Evolutionary conservation across 2,888 invertebrate genomes (phyloP).

Genomic region (Tricholauxania praeusta): DNA sequence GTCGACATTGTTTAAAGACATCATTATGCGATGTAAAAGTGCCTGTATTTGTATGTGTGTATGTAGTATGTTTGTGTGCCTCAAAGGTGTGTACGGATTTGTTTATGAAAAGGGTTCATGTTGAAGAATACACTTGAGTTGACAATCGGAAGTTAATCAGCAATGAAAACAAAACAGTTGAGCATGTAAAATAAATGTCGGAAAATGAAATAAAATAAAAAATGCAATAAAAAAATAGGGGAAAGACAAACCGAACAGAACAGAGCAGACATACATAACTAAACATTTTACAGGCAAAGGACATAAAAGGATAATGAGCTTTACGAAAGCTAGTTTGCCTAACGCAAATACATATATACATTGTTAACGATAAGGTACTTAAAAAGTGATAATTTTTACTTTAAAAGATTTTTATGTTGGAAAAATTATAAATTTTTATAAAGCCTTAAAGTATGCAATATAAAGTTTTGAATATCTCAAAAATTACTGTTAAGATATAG

Average conservation of each 20-base stretch:
- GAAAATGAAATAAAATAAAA: conserved; percentile 10
- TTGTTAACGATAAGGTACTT: too few relatives aligned
- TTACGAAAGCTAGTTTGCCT: neutral
- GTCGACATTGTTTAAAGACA: conserved; percentile 32
- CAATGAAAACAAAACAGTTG: conserved; percentile 6
- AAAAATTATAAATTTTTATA: too few relatives aligned
- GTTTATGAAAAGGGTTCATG: conserved; percentile 17
- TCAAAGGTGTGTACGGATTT: neutral
- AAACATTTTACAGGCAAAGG: neutral
- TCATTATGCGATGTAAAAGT: neutral
- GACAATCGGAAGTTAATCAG: conserved; percentile 38
- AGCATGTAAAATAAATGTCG: neutral
- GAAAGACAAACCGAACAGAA: neutral
- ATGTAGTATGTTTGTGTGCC: neutral
- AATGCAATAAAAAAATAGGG: conserved; percentile 18
- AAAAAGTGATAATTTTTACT: too few relatives aligned
- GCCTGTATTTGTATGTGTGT: neutral
- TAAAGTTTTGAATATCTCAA: too few relatives aligned
- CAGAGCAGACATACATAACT: neutral
- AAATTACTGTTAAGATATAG: too few relatives aligned
- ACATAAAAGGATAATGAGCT: conserved; percentile 21
- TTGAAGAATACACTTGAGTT: conserved; percentile 28
- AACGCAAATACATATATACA: too few relatives aligned
- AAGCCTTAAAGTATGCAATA: too few relatives aligned
- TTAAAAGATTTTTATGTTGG: too few relatives aligned